These are phyloP conservation scores for Lepidurus packardi DNA, from an alignment of 1,140 invertebrate species.

Conservation along the genomic window DNA sequence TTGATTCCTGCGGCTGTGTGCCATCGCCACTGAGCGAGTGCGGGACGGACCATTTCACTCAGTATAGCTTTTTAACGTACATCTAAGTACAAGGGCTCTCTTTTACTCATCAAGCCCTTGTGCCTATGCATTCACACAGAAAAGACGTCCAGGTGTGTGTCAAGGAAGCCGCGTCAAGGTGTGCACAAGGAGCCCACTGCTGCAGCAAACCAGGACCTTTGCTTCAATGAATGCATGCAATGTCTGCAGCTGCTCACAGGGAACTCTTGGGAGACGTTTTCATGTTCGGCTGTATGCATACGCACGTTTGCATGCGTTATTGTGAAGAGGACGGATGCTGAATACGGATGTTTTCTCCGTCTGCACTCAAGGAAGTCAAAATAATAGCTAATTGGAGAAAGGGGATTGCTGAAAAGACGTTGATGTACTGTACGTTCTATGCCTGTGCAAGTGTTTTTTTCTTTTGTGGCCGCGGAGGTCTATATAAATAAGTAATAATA, in stretches of 20 bases:
- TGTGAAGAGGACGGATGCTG: no score
- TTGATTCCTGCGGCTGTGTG: not conserved
- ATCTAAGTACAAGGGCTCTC: not conserved
- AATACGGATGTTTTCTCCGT: no score
- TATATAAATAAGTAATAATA: not conserved
- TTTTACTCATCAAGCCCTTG: not conserved
- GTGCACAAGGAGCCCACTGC: slow-evolving; percentile 11
- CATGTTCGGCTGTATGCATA: not conserved
- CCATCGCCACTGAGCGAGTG: not conserved
- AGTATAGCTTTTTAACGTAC: slow-evolving; percentile 15
- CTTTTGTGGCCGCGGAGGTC: no score
- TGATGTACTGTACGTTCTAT: no score
- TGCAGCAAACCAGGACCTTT: slow-evolving; percentile 7
- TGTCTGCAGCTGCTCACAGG: not conserved
- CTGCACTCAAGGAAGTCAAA: no score
- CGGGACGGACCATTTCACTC: slow-evolving; percentile 8
- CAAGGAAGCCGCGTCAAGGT: slow-evolving; percentile 12
- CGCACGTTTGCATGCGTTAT: not conserved
- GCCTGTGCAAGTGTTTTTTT: no score
- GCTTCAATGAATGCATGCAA: slow-evolving; percentile 17
- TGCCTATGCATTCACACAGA: slow-evolving; percentile 8
- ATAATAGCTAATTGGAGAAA: no score
- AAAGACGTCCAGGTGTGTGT: slow-evolving; percentile 21
- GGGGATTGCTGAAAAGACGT: no score
- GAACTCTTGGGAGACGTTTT: not conserved